These are phyloP conservation scores for Tigriopus japonicus DNA, from an alignment of 1,140 invertebrate species.

Conservation along the genomic window DNA sequence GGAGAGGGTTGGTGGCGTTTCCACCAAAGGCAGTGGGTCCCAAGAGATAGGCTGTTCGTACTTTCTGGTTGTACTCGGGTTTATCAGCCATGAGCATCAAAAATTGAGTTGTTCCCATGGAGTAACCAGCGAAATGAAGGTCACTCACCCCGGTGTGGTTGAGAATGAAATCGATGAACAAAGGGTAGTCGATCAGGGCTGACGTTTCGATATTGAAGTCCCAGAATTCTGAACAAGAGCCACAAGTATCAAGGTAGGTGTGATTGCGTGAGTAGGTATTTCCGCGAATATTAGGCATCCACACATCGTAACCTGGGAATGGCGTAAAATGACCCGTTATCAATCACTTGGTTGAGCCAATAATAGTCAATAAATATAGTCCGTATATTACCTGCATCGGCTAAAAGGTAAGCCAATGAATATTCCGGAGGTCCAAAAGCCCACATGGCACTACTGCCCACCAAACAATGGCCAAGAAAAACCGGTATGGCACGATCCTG, in stretches of 20 bases:
- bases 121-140: slow-evolving; percentile 44
- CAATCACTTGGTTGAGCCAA: no score
- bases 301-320: neutral
- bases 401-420: neutral
- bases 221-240: neutral
- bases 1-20: neutral
- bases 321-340: no score
- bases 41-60: neutral
- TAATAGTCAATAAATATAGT: no score
- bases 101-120: slow-evolving; percentile 39
- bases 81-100: slow-evolving; percentile 24
- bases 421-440: neutral
- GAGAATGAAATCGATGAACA: slow-evolving; percentile 24
- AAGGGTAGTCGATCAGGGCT: neutral
- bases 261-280: neutral
- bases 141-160: slow-evolving; percentile 35
- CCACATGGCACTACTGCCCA: neutral
- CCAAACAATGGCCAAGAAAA: neutral
- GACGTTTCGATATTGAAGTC: neutral
- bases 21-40: neutral
- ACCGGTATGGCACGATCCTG: neutral
- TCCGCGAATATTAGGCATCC: neutral
- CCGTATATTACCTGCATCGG: neutral
- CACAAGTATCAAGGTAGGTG: neutral
- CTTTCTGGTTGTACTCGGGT: neutral